A percentile compares a stretch with the other conserved stretches of the same genome.
phyloP scores from a whole-genome alignment of 2,888 invertebrate species.

The Diarsia brunnea region DNA sequence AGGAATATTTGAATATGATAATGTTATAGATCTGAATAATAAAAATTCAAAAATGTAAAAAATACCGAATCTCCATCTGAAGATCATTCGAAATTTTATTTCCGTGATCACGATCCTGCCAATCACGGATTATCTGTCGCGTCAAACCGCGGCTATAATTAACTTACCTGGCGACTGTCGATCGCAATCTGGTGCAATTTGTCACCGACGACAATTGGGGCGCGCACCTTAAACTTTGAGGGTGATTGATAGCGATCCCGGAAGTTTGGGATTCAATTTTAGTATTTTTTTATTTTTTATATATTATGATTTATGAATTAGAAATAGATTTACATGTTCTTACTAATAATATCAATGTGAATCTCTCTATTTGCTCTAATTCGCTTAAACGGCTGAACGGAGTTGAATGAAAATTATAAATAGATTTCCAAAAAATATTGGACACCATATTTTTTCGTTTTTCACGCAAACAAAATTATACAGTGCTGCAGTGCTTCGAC shows the following conservation, averaged over 20 bases:
- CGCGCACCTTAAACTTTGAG: constrained; percentile 59
- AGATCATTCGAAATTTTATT: constrained; percentile 11
- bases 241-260: constrained; percentile 46
- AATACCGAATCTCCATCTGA: background rate
- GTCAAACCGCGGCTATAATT: constrained; percentile 36
- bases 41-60: background rate
- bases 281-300: constrained; percentile 14
- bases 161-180: constrained; percentile 50
- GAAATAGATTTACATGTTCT: background rate
- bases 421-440: no score
- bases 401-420: background rate
- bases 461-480: no score
- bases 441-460: no score
- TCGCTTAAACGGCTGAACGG: background rate
- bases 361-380: background rate
- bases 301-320: background rate
- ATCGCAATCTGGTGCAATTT: constrained; percentile 65
- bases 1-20: no score
- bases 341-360: background rate
- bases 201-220: constrained; percentile 63
- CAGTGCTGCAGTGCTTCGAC: no score
- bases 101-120: constrained; percentile 1
- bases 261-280: constrained; percentile 38
- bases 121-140: constrained; percentile 13
- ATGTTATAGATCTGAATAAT: no score